A percentile compares a stretch with the other conserved stretches of the same genome.
Conservation (phyloP, 2,113 vertebrate species). For the Numenius arquata region DNA sequence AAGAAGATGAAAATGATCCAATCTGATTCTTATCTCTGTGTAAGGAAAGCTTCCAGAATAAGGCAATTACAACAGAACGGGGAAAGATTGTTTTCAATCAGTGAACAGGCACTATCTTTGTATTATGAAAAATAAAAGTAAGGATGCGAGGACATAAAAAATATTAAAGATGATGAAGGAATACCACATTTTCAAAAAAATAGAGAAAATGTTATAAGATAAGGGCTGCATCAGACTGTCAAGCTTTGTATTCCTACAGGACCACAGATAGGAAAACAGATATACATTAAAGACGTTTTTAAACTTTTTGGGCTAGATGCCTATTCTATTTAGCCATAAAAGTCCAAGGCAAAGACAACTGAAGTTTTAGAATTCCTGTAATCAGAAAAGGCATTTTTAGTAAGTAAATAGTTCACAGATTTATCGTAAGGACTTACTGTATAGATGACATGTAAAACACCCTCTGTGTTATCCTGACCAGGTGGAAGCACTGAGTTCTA, state of each 20-base stretch:
- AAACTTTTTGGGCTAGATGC: not conserved
- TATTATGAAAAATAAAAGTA: not conserved
- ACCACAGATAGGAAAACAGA: not conserved
- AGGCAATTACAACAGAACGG: not conserved
- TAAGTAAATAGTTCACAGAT: not conserved
- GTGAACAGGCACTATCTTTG: not conserved
- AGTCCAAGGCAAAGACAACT: conserved; percentile 13
- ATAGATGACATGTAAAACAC: not conserved
- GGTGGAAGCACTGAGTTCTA: not conserved
- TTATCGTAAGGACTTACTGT: not conserved
- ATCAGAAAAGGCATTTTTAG: conserved; percentile 23
- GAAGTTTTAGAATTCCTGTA: not conserved
- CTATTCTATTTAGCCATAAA: not conserved
- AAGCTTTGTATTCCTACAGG: not conserved
- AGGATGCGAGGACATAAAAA: not conserved
- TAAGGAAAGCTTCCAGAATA: not conserved
- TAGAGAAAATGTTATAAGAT: not conserved
- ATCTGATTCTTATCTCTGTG: not conserved
- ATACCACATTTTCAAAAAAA: not conserved
- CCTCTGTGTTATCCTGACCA: not conserved
- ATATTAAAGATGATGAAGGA: not conserved
- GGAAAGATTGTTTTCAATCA: not conserved
- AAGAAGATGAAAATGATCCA: not conserved
- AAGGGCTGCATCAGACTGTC: not conserved
- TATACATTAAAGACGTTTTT: not conserved